Conservation (phyloP, 2,113 vertebrate genomes). For the Peromyscus californicus region DNA sequence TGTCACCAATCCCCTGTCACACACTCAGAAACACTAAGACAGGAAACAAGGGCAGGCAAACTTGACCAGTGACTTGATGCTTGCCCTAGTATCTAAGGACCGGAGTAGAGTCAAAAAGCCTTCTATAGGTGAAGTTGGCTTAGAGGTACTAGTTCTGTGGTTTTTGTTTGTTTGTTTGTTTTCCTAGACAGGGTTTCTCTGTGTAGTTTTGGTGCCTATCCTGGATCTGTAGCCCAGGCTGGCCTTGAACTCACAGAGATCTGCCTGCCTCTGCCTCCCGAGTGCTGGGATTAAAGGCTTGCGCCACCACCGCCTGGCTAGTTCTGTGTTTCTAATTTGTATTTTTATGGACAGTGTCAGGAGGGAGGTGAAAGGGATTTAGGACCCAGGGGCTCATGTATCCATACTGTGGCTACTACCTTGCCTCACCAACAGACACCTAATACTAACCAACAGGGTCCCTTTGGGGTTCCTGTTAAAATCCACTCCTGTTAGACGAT, state of each 20-base stretch:
- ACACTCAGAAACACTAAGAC: neutral
- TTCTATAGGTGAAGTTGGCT: neutral
- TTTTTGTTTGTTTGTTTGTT: no score
- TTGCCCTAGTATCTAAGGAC: neutral
- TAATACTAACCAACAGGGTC: neutral
- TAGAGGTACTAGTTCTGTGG: neutral
- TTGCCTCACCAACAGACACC: neutral
- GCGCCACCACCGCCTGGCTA: no score
- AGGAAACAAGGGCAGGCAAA: neutral
- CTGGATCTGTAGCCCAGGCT: no score
- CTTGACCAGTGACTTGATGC: no score
- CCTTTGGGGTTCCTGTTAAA: neutral
- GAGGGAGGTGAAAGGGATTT: neutral
- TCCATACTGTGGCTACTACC: neutral
- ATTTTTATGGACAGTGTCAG: neutral
- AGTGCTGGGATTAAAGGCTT: no score
- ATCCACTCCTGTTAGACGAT: neutral
- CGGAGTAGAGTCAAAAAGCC: neutral
- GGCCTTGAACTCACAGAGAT: no score
- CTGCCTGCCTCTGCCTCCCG: no score
- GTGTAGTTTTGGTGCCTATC: no score
- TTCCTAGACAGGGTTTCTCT: no score
- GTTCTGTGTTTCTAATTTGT: neutral
- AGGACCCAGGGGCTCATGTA: neutral
- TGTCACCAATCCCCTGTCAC: neutral